Evolutionary conservation across 2,797 vertebrate genomes (phyloP).

Genomic region (Chiloscyllium punctatum): DNA sequence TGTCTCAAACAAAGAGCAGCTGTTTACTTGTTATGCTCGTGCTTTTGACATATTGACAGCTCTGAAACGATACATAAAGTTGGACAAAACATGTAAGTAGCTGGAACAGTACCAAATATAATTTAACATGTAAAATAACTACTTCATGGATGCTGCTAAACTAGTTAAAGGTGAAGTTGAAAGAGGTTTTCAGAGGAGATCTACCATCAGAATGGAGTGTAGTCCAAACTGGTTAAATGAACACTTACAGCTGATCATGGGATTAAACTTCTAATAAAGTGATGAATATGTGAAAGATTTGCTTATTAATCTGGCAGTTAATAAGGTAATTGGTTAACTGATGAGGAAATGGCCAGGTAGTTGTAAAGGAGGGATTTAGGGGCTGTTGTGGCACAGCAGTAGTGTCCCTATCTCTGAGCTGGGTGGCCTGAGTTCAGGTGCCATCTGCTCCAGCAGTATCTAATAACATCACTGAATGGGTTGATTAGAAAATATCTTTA

Average conservation of each 20-base stretch:
- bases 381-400: too few relatives aligned
- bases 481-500: too few relatives aligned
- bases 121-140: neutral
- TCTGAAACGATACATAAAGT: neutral
- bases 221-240: neutral
- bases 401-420: too few relatives aligned
- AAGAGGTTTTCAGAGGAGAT: neutral
- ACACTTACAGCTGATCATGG: neutral
- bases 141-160: neutral
- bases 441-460: too few relatives aligned
- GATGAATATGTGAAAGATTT: neutral
- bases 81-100: neutral
- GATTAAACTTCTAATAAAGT: too few relatives aligned
- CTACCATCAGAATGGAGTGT: too few relatives aligned
- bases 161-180: neutral
- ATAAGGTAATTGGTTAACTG: too few relatives aligned
- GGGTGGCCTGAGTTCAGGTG: too few relatives aligned
- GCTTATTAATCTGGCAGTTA: too few relatives aligned
- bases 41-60: neutral
- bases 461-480: too few relatives aligned
- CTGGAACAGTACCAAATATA: neutral
- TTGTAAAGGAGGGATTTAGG: too few relatives aligned
- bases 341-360: too few relatives aligned
- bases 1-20: neutral
- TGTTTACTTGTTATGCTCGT: neutral